phyloP scores from a whole-genome alignment of 1,140 invertebrate species.

The Drosophila watanabei region DNA sequence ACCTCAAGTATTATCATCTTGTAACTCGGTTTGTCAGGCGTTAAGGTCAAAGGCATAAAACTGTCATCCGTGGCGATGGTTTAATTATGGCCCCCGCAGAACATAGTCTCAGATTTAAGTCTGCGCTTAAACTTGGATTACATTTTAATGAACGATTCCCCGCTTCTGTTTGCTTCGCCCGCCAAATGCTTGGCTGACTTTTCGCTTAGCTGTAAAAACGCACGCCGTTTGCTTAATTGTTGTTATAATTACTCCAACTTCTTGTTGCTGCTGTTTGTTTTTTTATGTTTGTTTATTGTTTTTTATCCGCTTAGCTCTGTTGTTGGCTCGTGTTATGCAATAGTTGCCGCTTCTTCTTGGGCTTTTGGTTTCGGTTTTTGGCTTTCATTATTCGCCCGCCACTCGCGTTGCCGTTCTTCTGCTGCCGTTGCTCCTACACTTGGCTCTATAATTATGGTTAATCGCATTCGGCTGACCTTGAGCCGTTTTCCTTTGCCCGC shows the following conservation, averaged over 20 bases:
- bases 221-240: constrained; percentile 84
- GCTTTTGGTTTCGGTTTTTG: constrained; percentile 78
- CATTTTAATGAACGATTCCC: constrained; percentile 63
- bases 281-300: constrained; percentile 55
- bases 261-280: constrained; percentile 47
- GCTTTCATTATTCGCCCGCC: constrained; percentile 74
- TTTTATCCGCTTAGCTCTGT: constrained; percentile 35
- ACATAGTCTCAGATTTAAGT: constrained; percentile 22
- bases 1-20: constrained; percentile 10
- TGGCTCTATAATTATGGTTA: constrained; percentile 76
- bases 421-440: constrained; percentile 47
- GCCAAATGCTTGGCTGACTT: constrained; percentile 68
- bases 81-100: constrained; percentile 57
- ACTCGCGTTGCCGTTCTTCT: constrained; percentile 31
- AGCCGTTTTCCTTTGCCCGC: constrained; percentile 62
- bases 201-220: constrained; percentile 80
- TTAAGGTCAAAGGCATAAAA: constrained; percentile 83
- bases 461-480: constrained; percentile 74
- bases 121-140: constrained; percentile 54
- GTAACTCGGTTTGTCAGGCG: constrained; percentile 56
- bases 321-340: constrained; percentile 65
- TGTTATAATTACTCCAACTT: constrained; percentile 79
- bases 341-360: constrained; percentile 47
- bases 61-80: constrained; percentile 62
- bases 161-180: constrained; percentile 11